Conservation (phyloP, 1,140 invertebrate species). For the Euwallacea similis region DNA sequence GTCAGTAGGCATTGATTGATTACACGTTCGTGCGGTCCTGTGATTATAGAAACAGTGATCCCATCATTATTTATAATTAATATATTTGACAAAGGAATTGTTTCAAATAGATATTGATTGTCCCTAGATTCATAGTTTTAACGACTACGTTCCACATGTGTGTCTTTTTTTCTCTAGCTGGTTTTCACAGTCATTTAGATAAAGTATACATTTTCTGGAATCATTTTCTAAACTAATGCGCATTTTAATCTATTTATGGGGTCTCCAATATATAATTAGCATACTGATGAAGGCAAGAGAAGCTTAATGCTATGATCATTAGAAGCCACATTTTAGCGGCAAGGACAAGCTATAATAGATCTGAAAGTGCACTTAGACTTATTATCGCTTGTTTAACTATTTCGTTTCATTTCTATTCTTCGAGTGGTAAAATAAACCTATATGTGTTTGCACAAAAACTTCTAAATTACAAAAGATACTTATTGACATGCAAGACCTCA, state of each 20-base stretch:
- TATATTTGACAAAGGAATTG: neutral
- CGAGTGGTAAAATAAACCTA: neutral
- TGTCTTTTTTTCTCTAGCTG: neutral
- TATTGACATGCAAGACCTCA: constrained; percentile 18
- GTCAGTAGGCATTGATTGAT: too few species aligned
- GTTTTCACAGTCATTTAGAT: neutral
- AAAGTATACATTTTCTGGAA: neutral
- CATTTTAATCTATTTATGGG: neutral
- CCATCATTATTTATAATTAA: too few species aligned
- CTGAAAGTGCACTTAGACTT: neutral
- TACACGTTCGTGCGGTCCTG: too few species aligned
- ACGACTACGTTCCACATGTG: too few species aligned
- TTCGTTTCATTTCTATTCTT: neutral
- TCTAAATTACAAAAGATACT: constrained; percentile 5
- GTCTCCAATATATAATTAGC: neutral
- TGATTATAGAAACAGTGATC: too few species aligned
- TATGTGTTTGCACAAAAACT: neutral
- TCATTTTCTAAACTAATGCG: neutral
- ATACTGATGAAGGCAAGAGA: too few species aligned
- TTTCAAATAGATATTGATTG: neutral
- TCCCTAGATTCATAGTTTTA: neutral
- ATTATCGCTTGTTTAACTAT: neutral
- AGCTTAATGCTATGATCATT: too few species aligned
- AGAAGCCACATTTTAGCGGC: neutral
- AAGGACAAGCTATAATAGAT: neutral